phyloP scores from a whole-genome alignment of 2,797 vertebrate genomes.

The Apogon hyalosoma region DNA sequence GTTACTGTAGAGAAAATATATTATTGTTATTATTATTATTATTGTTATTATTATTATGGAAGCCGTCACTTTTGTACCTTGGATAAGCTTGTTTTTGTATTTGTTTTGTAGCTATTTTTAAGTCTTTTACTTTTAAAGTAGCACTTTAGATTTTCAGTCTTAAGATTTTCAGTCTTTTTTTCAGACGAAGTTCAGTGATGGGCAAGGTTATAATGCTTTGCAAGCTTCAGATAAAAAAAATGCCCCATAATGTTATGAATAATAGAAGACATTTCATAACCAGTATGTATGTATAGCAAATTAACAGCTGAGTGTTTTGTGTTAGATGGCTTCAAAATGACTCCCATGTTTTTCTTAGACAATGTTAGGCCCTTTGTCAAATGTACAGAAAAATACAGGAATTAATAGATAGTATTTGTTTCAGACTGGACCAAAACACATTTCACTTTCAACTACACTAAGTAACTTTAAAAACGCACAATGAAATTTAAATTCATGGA shows the following conservation, averaged over 20 bases:
- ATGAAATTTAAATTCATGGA: too few relatives aligned
- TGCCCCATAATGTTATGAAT: constrained; percentile 7
- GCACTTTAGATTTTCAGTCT: constrained; percentile 70
- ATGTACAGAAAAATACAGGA: not conserved
- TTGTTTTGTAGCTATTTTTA: constrained; percentile 32
- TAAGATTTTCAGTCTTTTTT: constrained; percentile 34
- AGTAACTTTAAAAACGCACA: too few relatives aligned
- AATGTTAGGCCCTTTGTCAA: not conserved
- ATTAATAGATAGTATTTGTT: not conserved
- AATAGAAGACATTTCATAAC: constrained; percentile 15
- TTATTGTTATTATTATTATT: constrained; percentile 14
- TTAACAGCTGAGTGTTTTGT: constrained; percentile 21
- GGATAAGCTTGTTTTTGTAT: constrained; percentile 67
- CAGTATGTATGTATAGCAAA: constrained; percentile 4
- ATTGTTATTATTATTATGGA: constrained; percentile 22
- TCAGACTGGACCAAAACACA: constrained; percentile 22
- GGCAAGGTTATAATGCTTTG: not conserved
- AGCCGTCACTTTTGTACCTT: constrained; percentile 31
- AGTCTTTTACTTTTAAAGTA: constrained; percentile 48
- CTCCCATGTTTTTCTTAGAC: not conserved
- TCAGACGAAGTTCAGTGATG: constrained; percentile 20
- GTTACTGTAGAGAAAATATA: constrained; percentile 11
- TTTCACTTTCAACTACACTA: not conserved
- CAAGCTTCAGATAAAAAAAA: not conserved
- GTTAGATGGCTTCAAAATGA: not conserved